phyloP scores from a whole-genome alignment of 2,888 invertebrate genomes.

The Chaitophorus viminalis region DNA sequence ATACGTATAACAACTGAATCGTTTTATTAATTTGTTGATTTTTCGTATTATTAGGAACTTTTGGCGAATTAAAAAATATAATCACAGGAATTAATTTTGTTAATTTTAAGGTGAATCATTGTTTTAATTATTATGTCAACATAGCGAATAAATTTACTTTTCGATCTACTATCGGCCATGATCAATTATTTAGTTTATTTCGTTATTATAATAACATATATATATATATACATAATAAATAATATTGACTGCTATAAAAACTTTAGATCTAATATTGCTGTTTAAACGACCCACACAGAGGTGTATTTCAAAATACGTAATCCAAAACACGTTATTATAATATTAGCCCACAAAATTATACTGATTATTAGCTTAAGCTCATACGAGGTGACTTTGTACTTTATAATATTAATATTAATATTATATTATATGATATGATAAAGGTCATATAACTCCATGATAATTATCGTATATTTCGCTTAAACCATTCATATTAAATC shows the following conservation, averaged over 20 bases:
- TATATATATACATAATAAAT: too few species aligned
- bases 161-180: background rate
- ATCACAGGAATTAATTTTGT: too few species aligned
- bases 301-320: background rate
- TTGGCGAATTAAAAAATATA: too few species aligned
- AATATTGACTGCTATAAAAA: too few species aligned
- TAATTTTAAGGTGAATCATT: background rate
- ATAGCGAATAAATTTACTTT: background rate
- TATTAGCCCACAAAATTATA: background rate
- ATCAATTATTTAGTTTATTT: slow-evolving; percentile 17
- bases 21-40: too few species aligned
- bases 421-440: background rate
- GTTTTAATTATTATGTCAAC: background rate
- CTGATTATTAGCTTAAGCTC: slow-evolving; percentile 6
- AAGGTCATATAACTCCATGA: background rate
- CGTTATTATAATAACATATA: too few species aligned
- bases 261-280: slow-evolving; percentile 3
- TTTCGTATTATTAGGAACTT: too few species aligned
- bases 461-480: background rate
- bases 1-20: too few species aligned
- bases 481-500: background rate
- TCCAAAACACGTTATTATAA: background rate
- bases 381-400: too few species aligned
- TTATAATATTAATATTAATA: too few species aligned
- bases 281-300: too few species aligned